These are phyloP conservation scores for Acanthurus lineatus DNA, from an alignment of 2,797 vertebrate species.

Conservation along the genomic window DNA sequence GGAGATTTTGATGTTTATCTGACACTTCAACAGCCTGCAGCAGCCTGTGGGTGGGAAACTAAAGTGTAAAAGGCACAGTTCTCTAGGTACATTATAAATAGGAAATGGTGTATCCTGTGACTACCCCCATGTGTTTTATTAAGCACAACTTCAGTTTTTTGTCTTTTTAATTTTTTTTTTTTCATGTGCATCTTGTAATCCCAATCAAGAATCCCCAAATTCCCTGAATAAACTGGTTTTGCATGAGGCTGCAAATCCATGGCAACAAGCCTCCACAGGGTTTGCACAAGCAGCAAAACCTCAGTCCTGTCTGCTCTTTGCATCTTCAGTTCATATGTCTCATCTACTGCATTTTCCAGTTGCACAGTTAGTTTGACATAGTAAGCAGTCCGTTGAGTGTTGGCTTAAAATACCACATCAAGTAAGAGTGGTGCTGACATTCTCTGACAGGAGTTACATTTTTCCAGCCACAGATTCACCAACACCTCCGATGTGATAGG, in stretches of 20 bases:
- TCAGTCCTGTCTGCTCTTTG: conserved; percentile 13
- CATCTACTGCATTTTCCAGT: conserved; percentile 12
- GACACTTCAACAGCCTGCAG: conserved; percentile 19
- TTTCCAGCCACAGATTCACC: conserved; percentile 12
- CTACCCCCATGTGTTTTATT: neutral
- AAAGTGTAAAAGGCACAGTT: conserved; percentile 14
- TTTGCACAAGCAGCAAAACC: conserved; percentile 26
- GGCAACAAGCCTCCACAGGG: conserved; percentile 56
- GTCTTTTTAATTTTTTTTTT: neutral
- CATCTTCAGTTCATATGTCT: conserved; percentile 13
- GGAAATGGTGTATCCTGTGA: neutral
- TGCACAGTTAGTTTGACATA: conserved; percentile 48
- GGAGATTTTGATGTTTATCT: conserved; percentile 36
- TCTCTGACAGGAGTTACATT: conserved; percentile 22
- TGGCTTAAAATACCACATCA: conserved; percentile 38
- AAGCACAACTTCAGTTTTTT: neutral
- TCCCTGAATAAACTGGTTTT: conserved; percentile 44
- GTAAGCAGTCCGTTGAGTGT: conserved; percentile 36
- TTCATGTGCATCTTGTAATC: conserved; percentile 33
- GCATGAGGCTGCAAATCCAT: conserved; percentile 65
- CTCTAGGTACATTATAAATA: neutral
- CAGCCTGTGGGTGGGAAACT: conserved; percentile 25
- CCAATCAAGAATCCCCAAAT: conserved; percentile 41
- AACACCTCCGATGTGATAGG: conserved; percentile 1
- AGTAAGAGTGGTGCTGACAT: conserved; percentile 36